These are phyloP conservation scores for Stenoptilia bipunctidactyla DNA, from an alignment of 2,888 invertebrate species.

Conservation along the genomic window DNA sequence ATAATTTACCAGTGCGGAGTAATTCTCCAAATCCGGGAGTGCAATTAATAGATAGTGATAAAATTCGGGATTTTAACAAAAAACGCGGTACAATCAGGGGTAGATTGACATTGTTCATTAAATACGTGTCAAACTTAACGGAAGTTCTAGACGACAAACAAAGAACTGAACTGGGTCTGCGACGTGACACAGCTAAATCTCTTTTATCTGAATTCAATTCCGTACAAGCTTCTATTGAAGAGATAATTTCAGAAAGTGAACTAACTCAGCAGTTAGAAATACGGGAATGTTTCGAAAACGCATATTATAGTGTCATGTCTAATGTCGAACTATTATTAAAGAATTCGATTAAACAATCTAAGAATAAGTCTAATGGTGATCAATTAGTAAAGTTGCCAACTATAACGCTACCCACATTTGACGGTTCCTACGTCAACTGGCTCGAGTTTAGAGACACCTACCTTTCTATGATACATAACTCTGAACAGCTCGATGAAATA, in stretches of 20 bases:
- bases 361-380: slow-evolving; percentile 2
- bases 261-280: slow-evolving; percentile 3
- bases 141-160: neutral
- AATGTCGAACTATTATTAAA: slow-evolving; percentile 1
- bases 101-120: slow-evolving; percentile 1
- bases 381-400: slow-evolving; percentile 6
- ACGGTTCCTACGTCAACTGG: slow-evolving; percentile 9
- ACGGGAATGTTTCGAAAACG: slow-evolving; percentile 4
- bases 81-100: neutral
- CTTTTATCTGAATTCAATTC: slow-evolving; percentile 1
- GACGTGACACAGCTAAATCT: slow-evolving; percentile 1
- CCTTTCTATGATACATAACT: slow-evolving; percentile 9
- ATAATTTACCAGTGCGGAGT: neutral
- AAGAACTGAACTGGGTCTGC: neutral
- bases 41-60: neutral
- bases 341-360: slow-evolving; percentile 1
- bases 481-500: slow-evolving; percentile 5
- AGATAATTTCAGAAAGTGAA: slow-evolving; percentile 1
- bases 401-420: slow-evolving; percentile 4
- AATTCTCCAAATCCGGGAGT: neutral
- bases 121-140: neutral
- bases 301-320: neutral
- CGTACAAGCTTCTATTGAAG: slow-evolving; percentile 1
- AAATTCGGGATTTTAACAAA: slow-evolving; percentile 1
- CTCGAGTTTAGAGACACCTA: slow-evolving; percentile 9